These are phyloP conservation scores for Poicephalus meyeri DNA, from an alignment of 2,113 vertebrate genomes.

Conservation along the genomic window DNA sequence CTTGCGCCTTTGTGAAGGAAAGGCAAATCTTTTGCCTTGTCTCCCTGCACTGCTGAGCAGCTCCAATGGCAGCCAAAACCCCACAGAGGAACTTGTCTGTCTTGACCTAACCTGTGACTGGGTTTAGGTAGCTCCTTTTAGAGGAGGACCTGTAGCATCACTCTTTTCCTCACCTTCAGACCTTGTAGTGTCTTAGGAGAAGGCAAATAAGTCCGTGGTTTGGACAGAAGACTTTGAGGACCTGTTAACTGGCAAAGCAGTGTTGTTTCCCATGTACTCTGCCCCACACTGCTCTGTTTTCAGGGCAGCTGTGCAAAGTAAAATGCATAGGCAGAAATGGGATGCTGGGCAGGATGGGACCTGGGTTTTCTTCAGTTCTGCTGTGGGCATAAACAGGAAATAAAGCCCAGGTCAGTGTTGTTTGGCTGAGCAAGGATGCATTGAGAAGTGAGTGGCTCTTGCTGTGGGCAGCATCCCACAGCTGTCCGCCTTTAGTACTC, in stretches of 20 bases:
- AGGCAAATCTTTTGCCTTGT: not conserved
- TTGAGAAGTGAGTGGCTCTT: not conserved
- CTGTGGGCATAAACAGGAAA: not conserved
- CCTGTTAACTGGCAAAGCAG: accelerated
- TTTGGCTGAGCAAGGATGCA: not conserved
- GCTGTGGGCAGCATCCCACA: accelerated
- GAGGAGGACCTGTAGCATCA: not conserved
- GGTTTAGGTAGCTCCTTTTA: not conserved
- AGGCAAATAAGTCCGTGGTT: not conserved
- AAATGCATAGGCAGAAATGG: not conserved
- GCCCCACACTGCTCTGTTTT: not conserved
- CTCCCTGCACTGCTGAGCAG: not conserved
- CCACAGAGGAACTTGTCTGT: not conserved
- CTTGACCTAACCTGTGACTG: not conserved
- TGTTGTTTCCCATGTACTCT: not conserved
- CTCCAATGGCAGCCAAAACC: not conserved
- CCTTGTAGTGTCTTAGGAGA: not conserved
- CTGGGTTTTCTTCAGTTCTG: not conserved
- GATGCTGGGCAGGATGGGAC: not conserved
- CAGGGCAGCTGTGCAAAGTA: not conserved
- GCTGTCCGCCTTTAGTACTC: not conserved
- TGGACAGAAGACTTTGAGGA: not conserved
- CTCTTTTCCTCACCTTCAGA: not conserved
- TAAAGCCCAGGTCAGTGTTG: not conserved
- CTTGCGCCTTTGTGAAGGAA: not conserved